Conservation (phyloP, 1,140 invertebrate genomes). For the Philotrypesis tridentata region DNA sequence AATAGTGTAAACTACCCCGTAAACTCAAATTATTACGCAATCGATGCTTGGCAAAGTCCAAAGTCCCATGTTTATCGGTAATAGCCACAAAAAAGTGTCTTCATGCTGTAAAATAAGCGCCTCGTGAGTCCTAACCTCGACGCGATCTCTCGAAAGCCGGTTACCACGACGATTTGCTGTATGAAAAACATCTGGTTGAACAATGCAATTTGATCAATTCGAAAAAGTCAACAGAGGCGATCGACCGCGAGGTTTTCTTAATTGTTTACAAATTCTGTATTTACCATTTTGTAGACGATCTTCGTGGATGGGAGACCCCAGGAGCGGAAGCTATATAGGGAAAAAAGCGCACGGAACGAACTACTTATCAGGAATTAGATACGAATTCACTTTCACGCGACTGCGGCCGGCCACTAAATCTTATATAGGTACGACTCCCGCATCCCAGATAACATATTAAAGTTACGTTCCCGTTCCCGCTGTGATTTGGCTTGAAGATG, state of each 20-base stretch:
- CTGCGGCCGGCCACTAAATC: too few relatives aligned
- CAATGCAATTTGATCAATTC: not conserved
- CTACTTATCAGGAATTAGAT: too few relatives aligned
- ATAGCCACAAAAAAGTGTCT: not conserved
- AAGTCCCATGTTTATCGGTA: not conserved
- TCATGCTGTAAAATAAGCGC: slow-evolving; percentile 8
- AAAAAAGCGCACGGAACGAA: slow-evolving; percentile 10
- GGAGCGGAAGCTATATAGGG: not conserved
- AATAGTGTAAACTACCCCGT: not conserved
- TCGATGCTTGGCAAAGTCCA: not conserved
- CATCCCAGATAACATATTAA: too few relatives aligned
- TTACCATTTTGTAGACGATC: slow-evolving; percentile 43
- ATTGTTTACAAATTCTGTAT: slow-evolving; percentile 21
- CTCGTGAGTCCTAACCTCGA: slow-evolving; percentile 19
- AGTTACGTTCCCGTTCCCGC: too few relatives aligned
- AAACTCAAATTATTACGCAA: not conserved
- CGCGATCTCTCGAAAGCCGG: not conserved
- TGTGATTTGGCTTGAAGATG: too few relatives aligned
- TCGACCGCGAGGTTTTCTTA: not conserved
- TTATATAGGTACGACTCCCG: too few relatives aligned
- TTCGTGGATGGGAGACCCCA: not conserved
- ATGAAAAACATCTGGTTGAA: not conserved
- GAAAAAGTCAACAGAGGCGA: not conserved
- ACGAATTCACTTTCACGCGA: too few relatives aligned
- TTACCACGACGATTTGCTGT: not conserved